Evolutionary conservation across 2,888 invertebrate genomes (phyloP), one percentile per base, ranked within the genome.

Genomic region (Cantharis flavilabris): DNA sequence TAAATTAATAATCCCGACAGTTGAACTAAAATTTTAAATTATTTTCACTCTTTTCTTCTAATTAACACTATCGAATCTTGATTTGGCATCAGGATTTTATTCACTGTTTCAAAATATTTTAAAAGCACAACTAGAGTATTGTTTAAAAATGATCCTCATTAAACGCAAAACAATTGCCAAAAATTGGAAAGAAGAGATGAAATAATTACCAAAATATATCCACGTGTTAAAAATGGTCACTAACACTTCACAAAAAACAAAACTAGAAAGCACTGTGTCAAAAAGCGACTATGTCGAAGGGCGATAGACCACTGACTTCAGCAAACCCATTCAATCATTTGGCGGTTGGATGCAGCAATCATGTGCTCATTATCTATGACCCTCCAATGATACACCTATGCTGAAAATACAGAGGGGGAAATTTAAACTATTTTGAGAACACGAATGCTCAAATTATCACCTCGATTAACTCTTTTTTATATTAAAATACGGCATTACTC

Each of bases 261-360:
- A 76, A 71, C 69, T 72, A 75, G 75, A 72, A 72, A 72, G 23
- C 82, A 81, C 80, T 75, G 75, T 65, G 76, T 77, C 79, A 72
- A 79, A 79, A 79, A 81, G 82, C 80, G 81, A 79, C 79, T 80
- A 82, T 77, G 73, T 79, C 79, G 78, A 80, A 81, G 78, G 80
- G 77, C 80, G 77, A 74, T 80, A 80, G 77, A 81, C 81, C 82
- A 82, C 83, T 83, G 82, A 81, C 81, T 80, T 77, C 78, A 79
- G 79, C 75, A 74, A 78, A 73, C 76, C 74, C 77, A 76, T 77
- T 73, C 75, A 71, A 78, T 73, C 73, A 77, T 77, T 80, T 81
- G 78, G 78, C 78, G 77, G 80, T 78, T 76, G 75, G 75, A 79
- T 76, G 77, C 77, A 77, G 81, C 78, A 82, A 83, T 84, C 82